Percentiles rank a stretch among this genome's conserved stretches.
Conservation (phyloP, 1,140 invertebrate genomes). For the Littorina saxatilis region DNA sequence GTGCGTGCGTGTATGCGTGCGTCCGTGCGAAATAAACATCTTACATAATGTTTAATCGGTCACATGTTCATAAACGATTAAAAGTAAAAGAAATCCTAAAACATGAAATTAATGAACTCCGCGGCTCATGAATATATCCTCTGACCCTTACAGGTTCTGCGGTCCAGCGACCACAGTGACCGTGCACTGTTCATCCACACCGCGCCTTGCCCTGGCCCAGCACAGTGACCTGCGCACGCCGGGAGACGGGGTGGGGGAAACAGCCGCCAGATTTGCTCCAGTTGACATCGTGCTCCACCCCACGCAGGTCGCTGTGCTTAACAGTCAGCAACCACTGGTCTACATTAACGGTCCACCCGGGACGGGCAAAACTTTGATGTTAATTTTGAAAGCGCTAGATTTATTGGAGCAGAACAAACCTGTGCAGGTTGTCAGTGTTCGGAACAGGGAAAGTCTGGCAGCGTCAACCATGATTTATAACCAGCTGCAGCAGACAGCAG, state of each 20-base stretch:
- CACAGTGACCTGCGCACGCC: neutral
- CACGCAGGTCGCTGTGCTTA: neutral
- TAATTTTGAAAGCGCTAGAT: conserved; percentile 4
- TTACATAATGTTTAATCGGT: too few relatives aligned
- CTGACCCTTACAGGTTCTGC: too few relatives aligned
- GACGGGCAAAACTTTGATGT: conserved; percentile 28
- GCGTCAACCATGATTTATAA: neutral
- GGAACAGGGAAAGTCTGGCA: conserved; percentile 13
- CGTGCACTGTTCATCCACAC: neutral
- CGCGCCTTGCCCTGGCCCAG: neutral
- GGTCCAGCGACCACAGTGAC: conserved; percentile 9
- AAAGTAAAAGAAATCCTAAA: too few relatives aligned
- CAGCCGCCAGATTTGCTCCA: neutral
- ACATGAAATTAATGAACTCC: too few relatives aligned
- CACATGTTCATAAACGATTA: too few relatives aligned
- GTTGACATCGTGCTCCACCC: conserved; percentile 19
- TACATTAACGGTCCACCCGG: conserved; percentile 17
- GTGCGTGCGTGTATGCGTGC: too few relatives aligned
- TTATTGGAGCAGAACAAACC: neutral
- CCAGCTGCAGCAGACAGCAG: conserved; percentile 5
- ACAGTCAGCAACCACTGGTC: neutral
- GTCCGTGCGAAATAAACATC: too few relatives aligned
- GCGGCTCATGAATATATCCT: too few relatives aligned
- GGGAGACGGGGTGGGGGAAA: conserved; percentile 11
- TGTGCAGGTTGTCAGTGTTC: conserved; percentile 24